Percentiles rank a stretch among this genome's conserved stretches.
phyloP scores from a whole-genome alignment of 2,797 vertebrate genomes.

The Cottoperca gobio region DNA sequence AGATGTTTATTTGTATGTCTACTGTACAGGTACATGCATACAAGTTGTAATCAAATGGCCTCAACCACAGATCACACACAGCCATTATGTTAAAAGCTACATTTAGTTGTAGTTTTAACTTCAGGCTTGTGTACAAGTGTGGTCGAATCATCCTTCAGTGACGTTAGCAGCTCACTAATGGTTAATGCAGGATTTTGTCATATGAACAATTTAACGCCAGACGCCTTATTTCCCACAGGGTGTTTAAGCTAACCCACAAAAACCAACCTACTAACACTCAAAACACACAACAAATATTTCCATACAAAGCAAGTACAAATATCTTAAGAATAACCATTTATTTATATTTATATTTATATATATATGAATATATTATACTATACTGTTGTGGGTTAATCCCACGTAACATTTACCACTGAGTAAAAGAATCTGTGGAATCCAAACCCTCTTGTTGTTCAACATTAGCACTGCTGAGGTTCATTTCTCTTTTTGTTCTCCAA shows the following conservation, averaged over 20 bases:
- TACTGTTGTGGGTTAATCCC: constrained; percentile 9
- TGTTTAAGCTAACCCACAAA: constrained; percentile 31
- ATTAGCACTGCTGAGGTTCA: constrained; percentile 29
- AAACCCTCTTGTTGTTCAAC: constrained; percentile 28
- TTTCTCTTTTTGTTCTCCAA: constrained; percentile 2
- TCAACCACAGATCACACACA: constrained; percentile 9
- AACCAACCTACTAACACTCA: not conserved
- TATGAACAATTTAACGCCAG: constrained; percentile 14
- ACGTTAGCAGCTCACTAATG: constrained; percentile 23
- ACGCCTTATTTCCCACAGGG: constrained; percentile 42
- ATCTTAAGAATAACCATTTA: constrained; percentile 13
- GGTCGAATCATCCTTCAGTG: constrained; percentile 16
- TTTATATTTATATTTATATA: constrained; percentile 10
- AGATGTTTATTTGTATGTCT: constrained; percentile 18
- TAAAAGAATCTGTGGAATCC: constrained; percentile 22
- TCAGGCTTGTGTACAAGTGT: not conserved
- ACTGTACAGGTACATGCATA: constrained; percentile 20
- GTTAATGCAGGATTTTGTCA: constrained; percentile 2
- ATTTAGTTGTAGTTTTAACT: constrained; percentile 19
- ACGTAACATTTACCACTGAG: constrained; percentile 21
- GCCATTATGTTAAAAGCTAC: constrained; percentile 25
- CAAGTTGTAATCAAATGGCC: constrained; percentile 8
- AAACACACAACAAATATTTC: not conserved
- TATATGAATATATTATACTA: not conserved
- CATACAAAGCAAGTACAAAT: constrained; percentile 21